Conservation (phyloP, 2,113 vertebrate species). For the Ailuropoda melanoleuca region DNA sequence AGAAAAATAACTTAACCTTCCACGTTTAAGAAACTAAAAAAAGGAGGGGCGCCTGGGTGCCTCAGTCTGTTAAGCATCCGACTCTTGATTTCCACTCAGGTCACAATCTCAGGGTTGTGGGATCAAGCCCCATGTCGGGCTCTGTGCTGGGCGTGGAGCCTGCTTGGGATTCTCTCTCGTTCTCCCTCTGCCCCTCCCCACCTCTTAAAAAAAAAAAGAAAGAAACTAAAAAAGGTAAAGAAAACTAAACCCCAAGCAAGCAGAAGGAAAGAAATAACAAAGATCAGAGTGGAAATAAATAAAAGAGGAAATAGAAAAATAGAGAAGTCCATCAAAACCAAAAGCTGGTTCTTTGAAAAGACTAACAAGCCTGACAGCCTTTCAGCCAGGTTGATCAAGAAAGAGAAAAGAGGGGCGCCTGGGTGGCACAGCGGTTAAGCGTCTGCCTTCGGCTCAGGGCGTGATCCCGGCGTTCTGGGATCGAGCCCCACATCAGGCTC, state of each 20-base stretch:
- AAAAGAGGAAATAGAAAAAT: background rate
- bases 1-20: background rate
- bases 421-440: too few relatives aligned
- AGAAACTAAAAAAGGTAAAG: background rate
- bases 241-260: background rate
- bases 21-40: background rate
- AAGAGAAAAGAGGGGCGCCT: background rate
- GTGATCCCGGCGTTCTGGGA: too few relatives aligned
- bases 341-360: background rate
- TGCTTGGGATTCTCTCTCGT: background rate
- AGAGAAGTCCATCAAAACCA: background rate
- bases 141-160: background rate
- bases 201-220: background rate
- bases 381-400: background rate
- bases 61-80: background rate
- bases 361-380: background rate
- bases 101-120: background rate
- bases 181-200: background rate
- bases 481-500: too few relatives aligned
- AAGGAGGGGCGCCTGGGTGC: background rate
- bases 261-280: background rate
- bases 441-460: too few relatives aligned
- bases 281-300: background rate
- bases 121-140: background rate
- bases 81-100: background rate